These are phyloP conservation scores for Phymorhynchus buccinoides DNA, from an alignment of 1,140 invertebrate species.

Conservation along the genomic window DNA sequence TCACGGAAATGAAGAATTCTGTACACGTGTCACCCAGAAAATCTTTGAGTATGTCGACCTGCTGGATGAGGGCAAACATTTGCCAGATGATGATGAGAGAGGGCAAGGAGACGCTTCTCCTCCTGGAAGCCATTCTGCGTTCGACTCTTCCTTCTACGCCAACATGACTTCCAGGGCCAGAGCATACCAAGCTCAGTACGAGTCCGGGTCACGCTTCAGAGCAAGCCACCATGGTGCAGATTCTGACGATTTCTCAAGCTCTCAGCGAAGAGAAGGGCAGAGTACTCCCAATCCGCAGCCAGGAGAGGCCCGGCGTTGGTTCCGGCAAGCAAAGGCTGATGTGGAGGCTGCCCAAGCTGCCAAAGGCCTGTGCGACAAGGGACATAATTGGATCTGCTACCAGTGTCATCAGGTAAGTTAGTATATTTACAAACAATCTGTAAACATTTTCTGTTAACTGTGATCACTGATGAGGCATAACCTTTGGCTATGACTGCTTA, in stretches of 20 bases:
- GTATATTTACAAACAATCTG: no score
- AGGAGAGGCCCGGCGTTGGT: constrained; percentile 51
- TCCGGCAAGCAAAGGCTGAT: constrained; percentile 55
- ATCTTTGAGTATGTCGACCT: constrained; percentile 46
- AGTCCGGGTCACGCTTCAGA: background rate
- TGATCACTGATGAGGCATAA: no score
- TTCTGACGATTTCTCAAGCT: background rate
- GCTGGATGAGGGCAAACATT: constrained; percentile 48
- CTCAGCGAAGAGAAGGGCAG: background rate
- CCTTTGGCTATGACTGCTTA: no score
- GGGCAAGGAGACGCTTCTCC: background rate
- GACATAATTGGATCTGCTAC: constrained; percentile 59
- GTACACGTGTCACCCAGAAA: constrained; percentile 59
- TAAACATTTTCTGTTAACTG: no score
- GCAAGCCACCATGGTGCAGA: no score
- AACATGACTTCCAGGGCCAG: constrained; percentile 27
- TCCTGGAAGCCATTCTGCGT: background rate
- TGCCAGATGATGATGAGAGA: constrained; percentile 42
- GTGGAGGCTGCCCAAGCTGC: constrained; percentile 42
- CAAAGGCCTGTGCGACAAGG: background rate
- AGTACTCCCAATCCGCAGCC: constrained; percentile 28
- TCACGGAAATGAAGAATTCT: constrained; percentile 55
- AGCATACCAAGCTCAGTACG: background rate
- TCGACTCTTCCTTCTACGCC: constrained; percentile 15
- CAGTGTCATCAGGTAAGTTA: constrained; percentile 60